Conservation (phyloP, 35 echinoderm and acorn worm species). For the Stichopus chloronotus region DNA sequence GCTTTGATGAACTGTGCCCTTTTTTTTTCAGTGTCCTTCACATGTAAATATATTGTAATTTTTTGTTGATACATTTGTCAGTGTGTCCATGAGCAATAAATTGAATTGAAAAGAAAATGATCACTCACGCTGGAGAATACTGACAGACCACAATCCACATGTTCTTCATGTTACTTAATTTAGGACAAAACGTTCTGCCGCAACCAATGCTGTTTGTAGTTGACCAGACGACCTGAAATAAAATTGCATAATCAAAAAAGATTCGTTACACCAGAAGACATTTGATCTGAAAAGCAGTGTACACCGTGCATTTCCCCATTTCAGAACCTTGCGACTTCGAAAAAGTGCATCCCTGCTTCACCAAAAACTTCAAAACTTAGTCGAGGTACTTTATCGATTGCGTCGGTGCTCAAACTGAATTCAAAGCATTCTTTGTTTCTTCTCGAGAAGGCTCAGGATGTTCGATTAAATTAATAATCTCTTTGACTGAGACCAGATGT, state of each 20-base stretch:
- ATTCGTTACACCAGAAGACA: not conserved
- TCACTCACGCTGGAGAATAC: constrained; percentile 27
- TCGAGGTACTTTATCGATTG: too few species aligned
- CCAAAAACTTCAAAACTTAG: too few species aligned
- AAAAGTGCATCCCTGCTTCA: not conserved
- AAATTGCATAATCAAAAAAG: not conserved
- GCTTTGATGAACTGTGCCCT: too few species aligned
- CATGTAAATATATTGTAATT: not conserved
- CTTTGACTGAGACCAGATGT: too few species aligned
- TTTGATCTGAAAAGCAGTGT: not conserved
- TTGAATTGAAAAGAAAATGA: not conserved
- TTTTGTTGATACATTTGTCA: not conserved
- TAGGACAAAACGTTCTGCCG: constrained; percentile 30
- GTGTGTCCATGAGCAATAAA: not conserved
- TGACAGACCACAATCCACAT: constrained; percentile 49
- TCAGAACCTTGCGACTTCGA: not conserved
- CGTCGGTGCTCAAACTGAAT: too few species aligned
- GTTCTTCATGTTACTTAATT: not conserved
- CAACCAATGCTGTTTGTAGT: not conserved
- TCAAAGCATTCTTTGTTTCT: too few species aligned
- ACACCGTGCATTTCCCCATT: not conserved
- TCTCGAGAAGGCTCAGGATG: too few species aligned
- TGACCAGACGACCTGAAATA: constrained; percentile 40
- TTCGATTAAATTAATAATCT: too few species aligned
- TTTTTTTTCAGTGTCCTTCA: not conserved